Conservation (phyloP, 1,140 invertebrate genomes). For the Platyura marginata region DNA sequence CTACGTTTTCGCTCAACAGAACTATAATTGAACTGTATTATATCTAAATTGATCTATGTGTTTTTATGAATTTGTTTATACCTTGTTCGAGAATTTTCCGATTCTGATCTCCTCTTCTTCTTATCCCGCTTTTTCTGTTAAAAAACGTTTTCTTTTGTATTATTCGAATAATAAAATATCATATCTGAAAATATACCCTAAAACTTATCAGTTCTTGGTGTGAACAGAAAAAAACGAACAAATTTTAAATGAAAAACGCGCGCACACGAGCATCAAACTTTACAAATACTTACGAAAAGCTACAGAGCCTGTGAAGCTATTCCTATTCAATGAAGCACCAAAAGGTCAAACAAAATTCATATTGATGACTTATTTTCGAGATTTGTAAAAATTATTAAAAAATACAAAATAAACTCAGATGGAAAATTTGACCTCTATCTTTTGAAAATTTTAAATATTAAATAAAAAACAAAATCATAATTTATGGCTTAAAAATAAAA, state of each 20-base stretch:
- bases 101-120: conserved; percentile 16
- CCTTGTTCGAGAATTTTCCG: conserved; percentile 14
- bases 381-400: neutral
- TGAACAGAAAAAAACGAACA: neutral
- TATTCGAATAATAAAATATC: neutral
- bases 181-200: neutral
- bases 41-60: neutral
- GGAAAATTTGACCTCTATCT: neutral
- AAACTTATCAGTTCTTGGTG: neutral
- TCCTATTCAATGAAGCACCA: conserved; percentile 26
- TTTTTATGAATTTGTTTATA: conserved; percentile 6
- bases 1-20: neutral
- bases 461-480: conserved; percentile 12
- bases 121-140: conserved; percentile 24
- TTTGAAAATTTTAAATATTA: neutral
- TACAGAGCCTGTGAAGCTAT: conserved; percentile 25
- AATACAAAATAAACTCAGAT: no score
- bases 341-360: conserved; percentile 23
- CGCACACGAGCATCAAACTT: neutral
- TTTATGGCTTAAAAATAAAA: conserved; percentile 6
- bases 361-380: conserved; percentile 6
- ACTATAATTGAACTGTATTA: neutral
- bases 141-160: neutral
- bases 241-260: neutral
- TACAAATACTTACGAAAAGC: conserved; percentile 11